Percentiles rank a stretch among this genome's conserved stretches.
Conservation (phyloP, 1,140 invertebrate genomes). For the Drosophila pseudoobscura region DNA sequence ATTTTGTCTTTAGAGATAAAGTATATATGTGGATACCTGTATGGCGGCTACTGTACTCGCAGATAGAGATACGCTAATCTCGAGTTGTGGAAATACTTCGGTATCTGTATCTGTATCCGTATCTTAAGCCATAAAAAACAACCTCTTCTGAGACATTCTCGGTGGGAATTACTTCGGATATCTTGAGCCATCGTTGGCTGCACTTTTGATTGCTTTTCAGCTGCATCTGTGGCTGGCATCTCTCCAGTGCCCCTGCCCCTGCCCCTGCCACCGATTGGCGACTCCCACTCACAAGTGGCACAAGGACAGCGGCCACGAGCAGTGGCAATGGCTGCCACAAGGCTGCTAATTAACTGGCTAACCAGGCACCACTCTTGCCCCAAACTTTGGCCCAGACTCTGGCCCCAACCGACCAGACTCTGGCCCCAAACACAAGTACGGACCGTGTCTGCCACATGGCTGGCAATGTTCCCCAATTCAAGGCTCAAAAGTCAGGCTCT, state of each 20-base stretch:
- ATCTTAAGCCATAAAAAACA: too few species aligned
- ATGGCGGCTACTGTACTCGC: slow-evolving; percentile 17
- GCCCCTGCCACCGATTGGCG: slow-evolving; percentile 20
- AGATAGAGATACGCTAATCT: too few species aligned
- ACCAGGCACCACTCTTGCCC: slow-evolving; percentile 45
- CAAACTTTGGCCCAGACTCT: slow-evolving; percentile 12
- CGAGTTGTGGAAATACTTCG: too few species aligned
- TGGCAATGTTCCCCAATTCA: slow-evolving; percentile 41
- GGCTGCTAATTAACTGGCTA: slow-evolving; percentile 77
- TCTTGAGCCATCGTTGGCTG: slow-evolving; percentile 45
- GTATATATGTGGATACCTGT: neutral
- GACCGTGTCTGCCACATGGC: slow-evolving; percentile 26
- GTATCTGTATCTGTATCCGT: too few species aligned
- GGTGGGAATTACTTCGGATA: too few species aligned
- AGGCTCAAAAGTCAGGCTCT: slow-evolving; percentile 47
- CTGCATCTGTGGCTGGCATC: neutral
- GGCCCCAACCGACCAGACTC: slow-evolving; percentile 3
- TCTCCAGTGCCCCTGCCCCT: slow-evolving; percentile 2
- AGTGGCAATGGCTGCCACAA: slow-evolving; percentile 12
- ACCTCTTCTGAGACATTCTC: too few species aligned
- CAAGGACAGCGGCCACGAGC: slow-evolving; percentile 57
- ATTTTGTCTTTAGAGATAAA: slow-evolving; percentile 25
- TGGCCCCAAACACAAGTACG: neutral
- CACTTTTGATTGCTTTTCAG: slow-evolving; percentile 14
- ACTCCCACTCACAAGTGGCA: slow-evolving; percentile 65